phyloP scores from a whole-genome alignment of 2,113 vertebrate species.

The Corythornis cristatus region DNA sequence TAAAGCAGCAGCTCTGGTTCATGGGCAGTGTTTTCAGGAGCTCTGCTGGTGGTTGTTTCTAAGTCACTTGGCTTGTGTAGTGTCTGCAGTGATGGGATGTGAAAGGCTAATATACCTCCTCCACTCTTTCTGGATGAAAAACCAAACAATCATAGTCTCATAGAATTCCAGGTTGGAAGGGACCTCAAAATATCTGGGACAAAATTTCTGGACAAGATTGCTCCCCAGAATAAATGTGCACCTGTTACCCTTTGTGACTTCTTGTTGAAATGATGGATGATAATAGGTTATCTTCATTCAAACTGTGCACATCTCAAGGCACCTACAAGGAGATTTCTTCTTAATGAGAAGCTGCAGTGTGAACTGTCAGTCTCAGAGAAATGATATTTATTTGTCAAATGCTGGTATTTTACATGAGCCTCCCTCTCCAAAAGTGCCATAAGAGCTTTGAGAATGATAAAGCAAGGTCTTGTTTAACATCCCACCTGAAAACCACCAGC shows the following conservation, averaged over 20 bases:
- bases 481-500: not conserved
- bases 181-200: not conserved
- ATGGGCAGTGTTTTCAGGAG: not conserved
- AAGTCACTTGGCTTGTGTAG: not conserved
- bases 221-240: no score
- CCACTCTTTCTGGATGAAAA: not conserved
- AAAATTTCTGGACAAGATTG: not conserved
- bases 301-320: not conserved
- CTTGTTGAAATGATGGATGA: no score
- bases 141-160: not conserved
- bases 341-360: not conserved
- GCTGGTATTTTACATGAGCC: not conserved
- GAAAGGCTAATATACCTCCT: not conserved
- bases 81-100: not conserved
- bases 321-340: not conserved
- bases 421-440: not conserved
- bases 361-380: not conserved
- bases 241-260: no score
- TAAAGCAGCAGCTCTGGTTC: not conserved
- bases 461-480: not conserved
- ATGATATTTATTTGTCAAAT: not conserved
- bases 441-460: not conserved
- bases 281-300: not conserved
- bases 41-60: constrained; percentile 22
- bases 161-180: not conserved